Evolutionary conservation across 2,797 vertebrate species (phyloP), one percentile per base, ranked within the genome.

Genomic region (Perdix hodgsoniae): DNA sequence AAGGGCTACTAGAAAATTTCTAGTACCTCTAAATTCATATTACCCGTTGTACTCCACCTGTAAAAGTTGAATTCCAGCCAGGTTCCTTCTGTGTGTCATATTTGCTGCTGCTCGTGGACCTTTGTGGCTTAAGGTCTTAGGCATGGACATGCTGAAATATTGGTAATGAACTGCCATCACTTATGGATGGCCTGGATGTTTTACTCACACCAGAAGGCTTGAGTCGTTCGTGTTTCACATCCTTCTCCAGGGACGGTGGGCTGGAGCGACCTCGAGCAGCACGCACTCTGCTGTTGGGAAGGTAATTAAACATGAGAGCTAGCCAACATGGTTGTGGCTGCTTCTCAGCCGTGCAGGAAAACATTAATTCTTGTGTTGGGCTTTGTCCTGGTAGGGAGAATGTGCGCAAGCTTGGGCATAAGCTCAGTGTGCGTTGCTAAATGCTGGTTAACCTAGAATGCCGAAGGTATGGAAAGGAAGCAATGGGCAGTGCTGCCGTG

Each of bases 251-350:
- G 44, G 76, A 86, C 9, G 1, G 3, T 31, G 49, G 33, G 40
- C 49, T 26, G 23, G 44, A 69, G 61, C 69, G 54, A 89, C 64
- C 69, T 80, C 2, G 0, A 42, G 78, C 86, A 67, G 44, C 60
- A 54, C 29, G 67, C 82, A 33, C 9, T 49, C 17, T 92, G 83
- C 73, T 92, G 56, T n/a, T 50, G 90, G 81, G 84, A 90, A 81
- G 80, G n/a, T 94, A 93, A 95, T 96, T 95, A 91, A 95, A 96
- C 88, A 54, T 9, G 29, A 64, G 71, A 39, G 65, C 35, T 18
- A 21, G 26, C 61, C 73, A 87, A 63, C 40, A 60, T 60, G 52
- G 23, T 63, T 67, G 7, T 31, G 45, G n/a, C 42, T 96, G 90
- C 67, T 85, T 91, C 50, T 71, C 61, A 29, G 56, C 44, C 71